Base-by-base conservation (phyloP, 1,140 invertebrate species). In the Drosophila saltans region DNA sequence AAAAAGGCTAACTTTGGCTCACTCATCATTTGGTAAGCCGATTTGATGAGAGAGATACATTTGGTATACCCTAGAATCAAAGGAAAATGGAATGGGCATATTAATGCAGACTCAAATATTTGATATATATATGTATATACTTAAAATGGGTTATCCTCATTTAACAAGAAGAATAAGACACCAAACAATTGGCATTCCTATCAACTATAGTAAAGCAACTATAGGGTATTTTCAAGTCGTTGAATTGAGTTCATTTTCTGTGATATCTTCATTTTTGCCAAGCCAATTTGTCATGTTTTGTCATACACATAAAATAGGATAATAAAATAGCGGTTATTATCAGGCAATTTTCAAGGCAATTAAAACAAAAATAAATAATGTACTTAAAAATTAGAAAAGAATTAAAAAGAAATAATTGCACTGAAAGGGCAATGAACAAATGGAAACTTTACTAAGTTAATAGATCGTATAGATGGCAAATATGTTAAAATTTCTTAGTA, bases 331-430 rank as follows among this genome's bases (percentile, higher is more conserved):
- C 57, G 57, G 57, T 59, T 33, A 21, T 56, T 30, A 52, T 52
- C 21, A 52, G 21, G 21, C 45, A 26, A 52, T 59, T 59, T 33
- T 59, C 57, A 59, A 59, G 57, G 57, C 57, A 59, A 59, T 59
- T 59, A 59, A 59, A 39, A 59, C 57, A 59, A 59, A 59, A 59
- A 59, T 59, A 59, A 59, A 59, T 59, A 39, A 59, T 24, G n/a
- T 33, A 36, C 8, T 16, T 30, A 30, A 8, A 58, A 56, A 5
- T 4, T 4, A 30, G 11, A 56, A 56, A 10, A 28, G 16, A 28
- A 56, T 24, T 26, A 30, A 28, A 56, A 28, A 36, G 16, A 30
- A 16, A 16, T 28, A 36, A 16, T 59, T 39, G 5, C 2, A 11
- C 8, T 33, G 26, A 58, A 58, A 58, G 57, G 57, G 57, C 33